Evolutionary conservation across 2,113 vertebrate species (phyloP).

Genomic region (Alosa alosa): DNA sequence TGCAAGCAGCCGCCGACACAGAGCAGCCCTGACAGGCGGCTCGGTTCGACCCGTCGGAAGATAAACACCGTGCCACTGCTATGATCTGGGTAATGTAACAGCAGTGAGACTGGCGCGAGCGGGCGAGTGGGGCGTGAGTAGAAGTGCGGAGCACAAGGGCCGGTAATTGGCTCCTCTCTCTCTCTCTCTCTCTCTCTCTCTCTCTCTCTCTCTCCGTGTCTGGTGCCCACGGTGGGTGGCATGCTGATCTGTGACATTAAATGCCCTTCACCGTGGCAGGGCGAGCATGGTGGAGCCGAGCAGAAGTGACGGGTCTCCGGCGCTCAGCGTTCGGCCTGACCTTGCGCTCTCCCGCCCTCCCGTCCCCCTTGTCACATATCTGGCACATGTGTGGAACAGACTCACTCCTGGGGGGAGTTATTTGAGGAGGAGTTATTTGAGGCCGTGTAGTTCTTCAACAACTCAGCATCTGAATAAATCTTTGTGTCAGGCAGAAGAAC

Average conservation of each 20-base stretch:
- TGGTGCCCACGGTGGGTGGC: conserved; percentile 65
- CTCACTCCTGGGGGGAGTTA: no score
- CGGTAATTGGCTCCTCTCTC: conserved; percentile 63
- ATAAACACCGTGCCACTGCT: not conserved
- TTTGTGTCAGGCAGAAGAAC: not conserved
- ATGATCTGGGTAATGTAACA: not conserved
- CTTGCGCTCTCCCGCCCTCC: no score
- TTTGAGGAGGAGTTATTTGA: no score
- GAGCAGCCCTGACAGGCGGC: no score
- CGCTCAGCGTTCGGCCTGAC: conserved; percentile 41
- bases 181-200: no score
- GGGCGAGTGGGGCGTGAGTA: conserved; percentile 22
- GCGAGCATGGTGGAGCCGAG: conserved; percentile 62
- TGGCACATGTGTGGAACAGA: no score
- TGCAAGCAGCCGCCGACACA: no score
- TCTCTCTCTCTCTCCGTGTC: conserved; percentile 51
- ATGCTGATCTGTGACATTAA: conserved; percentile 70
- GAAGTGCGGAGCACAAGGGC: conserved; percentile 47
- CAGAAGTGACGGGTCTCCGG: conserved; percentile 67
- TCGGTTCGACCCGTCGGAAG: no score
- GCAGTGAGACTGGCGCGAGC: not conserved
- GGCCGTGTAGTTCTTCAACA: not conserved
- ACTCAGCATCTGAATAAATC: not conserved
- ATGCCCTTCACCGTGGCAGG: conserved; percentile 67
- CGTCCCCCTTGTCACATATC: no score